These are phyloP conservation scores for Ptilonorhynchus violaceus DNA, from an alignment of 2,113 vertebrate species.

Conservation along the genomic window DNA sequence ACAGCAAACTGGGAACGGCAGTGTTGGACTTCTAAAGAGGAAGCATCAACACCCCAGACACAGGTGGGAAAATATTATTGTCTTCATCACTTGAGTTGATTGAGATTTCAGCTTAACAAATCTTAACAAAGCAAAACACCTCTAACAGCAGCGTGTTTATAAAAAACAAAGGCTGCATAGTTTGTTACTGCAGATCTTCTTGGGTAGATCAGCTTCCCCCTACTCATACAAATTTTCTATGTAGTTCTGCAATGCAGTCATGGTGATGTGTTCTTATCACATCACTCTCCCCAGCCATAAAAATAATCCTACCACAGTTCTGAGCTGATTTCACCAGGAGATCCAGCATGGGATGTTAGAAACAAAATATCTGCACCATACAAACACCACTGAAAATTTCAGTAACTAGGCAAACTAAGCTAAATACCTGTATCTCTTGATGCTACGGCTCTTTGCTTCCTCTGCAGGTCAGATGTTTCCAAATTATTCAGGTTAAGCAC, in stretches of 20 bases:
- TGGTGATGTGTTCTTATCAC: background rate
- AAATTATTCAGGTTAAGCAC: background rate
- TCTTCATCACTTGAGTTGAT: background rate
- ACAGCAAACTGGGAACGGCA: background rate
- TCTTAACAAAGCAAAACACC: background rate
- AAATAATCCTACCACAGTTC: background rate
- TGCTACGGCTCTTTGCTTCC: background rate
- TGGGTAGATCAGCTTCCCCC: background rate
- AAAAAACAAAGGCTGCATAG: background rate
- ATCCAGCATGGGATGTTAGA: background rate
- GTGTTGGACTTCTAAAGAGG: background rate
- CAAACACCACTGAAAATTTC: background rate
- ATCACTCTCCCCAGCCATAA: background rate
- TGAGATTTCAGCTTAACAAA: background rate
- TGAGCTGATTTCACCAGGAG: background rate
- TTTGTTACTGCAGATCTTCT: background rate
- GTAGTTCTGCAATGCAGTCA: conserved; percentile 20
- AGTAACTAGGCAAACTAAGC: background rate
- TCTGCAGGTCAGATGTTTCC: background rate
- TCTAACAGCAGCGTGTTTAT: background rate
- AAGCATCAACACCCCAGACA: background rate
- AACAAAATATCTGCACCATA: background rate
- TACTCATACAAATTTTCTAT: background rate
- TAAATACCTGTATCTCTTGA: background rate
- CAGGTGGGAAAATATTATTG: background rate